Evolutionary conservation across 2,888 invertebrate species (phyloP).

Genomic region (Mayetiola destructor): DNA sequence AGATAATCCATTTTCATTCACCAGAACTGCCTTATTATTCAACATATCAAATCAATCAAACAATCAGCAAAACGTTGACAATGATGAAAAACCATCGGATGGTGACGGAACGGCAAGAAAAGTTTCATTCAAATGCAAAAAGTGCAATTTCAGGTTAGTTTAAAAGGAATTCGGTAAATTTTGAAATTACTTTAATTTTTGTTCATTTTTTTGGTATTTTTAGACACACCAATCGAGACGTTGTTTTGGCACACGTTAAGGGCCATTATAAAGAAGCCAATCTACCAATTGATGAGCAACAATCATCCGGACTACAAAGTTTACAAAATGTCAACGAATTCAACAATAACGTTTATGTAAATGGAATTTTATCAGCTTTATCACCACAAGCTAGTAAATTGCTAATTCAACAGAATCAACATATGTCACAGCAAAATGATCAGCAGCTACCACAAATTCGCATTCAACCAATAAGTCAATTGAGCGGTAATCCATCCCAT

Average conservation of each 20-base stretch:
- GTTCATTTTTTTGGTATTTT: slow-evolving; percentile 4
- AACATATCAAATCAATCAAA: slow-evolving; percentile 5
- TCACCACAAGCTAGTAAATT: slow-evolving; percentile 13
- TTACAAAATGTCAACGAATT: background rate
- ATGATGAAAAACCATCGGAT: slow-evolving; percentile 37
- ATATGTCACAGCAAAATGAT: background rate
- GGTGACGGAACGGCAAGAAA: slow-evolving; percentile 41
- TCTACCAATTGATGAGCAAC: slow-evolving; percentile 13
- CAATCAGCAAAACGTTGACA: slow-evolving; percentile 21
- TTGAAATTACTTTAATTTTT: background rate
- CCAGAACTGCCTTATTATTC: background rate
- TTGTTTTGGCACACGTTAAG: slow-evolving; percentile 50
- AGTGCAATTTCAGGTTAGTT: slow-evolving; percentile 70
- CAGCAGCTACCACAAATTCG: slow-evolving; percentile 6
- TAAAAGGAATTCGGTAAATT: background rate
- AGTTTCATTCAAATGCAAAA: slow-evolving; percentile 78
- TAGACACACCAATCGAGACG: slow-evolving; percentile 49
- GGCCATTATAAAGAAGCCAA: slow-evolving; percentile 40
- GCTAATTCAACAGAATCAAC: slow-evolving; percentile 3
- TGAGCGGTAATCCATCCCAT: slow-evolving; percentile 12
- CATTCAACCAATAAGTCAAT: slow-evolving; percentile 2
- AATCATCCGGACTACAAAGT: background rate
- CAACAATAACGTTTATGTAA: slow-evolving; percentile 13
- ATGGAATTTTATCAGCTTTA: slow-evolving; percentile 14
- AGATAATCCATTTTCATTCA: slow-evolving; percentile 2